Percentiles rank a stretch among this genome's conserved stretches.
Conservation (phyloP, 1,140 invertebrate genomes). For the Philaenus spumarius region DNA sequence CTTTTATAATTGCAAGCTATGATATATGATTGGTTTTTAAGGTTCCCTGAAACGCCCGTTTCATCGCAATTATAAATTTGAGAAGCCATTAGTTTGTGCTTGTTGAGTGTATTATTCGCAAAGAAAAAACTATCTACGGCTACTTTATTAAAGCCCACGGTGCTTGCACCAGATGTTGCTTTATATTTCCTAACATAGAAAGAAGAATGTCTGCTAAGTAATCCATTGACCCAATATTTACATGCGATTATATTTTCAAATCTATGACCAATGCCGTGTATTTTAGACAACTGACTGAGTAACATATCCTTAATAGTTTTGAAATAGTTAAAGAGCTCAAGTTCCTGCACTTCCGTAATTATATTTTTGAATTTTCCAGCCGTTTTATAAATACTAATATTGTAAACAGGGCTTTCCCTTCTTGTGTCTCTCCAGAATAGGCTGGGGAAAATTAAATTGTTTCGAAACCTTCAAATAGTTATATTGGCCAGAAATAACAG, state of each 20-base stretch:
- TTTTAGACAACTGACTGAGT: neutral
- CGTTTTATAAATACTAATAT: no score
- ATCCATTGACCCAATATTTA: conserved; percentile 27
- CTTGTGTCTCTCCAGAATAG: no score
- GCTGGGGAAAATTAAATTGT: no score
- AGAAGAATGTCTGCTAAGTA: conserved; percentile 32
- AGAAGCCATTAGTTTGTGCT: neutral
- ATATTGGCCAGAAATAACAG: no score
- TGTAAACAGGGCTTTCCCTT: no score
- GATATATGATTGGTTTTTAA: no score
- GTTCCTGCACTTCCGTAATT: neutral
- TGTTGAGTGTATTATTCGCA: neutral
- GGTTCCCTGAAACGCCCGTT: no score
- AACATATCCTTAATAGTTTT: neutral
- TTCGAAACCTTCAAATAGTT: no score
- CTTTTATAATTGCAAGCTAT: no score
- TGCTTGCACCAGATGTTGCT: conserved; percentile 22
- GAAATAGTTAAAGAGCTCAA: no score
- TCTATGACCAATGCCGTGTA: neutral
- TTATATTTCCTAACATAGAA: conserved; percentile 14
- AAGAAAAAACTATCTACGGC: neutral
- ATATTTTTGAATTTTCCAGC: no score
- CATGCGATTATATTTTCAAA: neutral
- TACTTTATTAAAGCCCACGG: conserved; percentile 3
- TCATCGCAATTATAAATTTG: no score